Evolutionary conservation across 2,797 vertebrate genomes (phyloP).

Genomic region (Loriculus beryllinus): DNA sequence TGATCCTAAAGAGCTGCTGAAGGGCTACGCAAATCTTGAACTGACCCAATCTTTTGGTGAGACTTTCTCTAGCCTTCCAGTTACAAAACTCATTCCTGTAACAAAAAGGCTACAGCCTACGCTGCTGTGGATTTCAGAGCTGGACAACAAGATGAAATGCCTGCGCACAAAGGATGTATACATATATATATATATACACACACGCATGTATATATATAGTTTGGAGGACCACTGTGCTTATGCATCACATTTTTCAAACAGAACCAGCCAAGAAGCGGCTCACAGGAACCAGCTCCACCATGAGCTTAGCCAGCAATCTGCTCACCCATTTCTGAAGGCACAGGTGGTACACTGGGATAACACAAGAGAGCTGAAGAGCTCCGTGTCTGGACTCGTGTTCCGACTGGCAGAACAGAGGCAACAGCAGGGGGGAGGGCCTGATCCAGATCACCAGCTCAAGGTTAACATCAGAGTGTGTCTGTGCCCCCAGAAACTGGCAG

Average conservation of each 20-base stretch:
- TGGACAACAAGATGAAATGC: neutral
- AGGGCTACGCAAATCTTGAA: neutral
- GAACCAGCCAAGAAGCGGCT: neutral
- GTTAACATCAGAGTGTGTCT: neutral
- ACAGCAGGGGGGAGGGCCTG: neutral
- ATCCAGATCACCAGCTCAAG: neutral
- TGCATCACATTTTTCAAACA: neutral
- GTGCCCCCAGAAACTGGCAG: neutral
- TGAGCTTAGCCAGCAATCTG: neutral
- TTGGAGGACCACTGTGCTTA: neutral
- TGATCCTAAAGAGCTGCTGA: neutral
- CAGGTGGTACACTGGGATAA: neutral
- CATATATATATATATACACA: accelerated
- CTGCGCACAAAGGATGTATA: neutral
- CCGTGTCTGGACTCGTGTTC: neutral
- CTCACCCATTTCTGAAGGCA: neutral
- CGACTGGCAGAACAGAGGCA: neutral
- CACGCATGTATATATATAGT: neutral
- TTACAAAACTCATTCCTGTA: neutral
- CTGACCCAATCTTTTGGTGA: neutral
- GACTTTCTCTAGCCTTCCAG: neutral
- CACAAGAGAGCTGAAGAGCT: neutral
- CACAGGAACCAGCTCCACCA: neutral
- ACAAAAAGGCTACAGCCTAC: neutral
- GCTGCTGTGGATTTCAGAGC: neutral